A percentile compares a stretch with the other conserved stretches of the same genome.
Evolutionary conservation across 2,797 vertebrate genomes (phyloP).

Genomic region (Phylloscopus collybita): DNA sequence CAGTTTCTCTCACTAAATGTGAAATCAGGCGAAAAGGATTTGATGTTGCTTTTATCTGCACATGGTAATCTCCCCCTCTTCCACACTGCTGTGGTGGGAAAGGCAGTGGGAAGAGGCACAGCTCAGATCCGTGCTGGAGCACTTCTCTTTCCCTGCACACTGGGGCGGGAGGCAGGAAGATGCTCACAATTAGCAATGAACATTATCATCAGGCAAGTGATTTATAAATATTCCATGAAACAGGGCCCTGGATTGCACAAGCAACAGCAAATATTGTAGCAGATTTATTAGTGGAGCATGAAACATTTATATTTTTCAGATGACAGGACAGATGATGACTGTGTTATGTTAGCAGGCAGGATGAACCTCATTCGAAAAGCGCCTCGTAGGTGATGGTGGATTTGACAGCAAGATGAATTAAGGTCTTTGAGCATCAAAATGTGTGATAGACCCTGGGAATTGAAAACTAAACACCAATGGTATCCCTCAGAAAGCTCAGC

Average conservation of each 20-base stretch:
- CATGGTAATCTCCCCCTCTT: background rate
- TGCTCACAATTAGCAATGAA: constrained; percentile 62
- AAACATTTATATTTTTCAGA: constrained; percentile 68
- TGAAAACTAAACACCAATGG: constrained; percentile 28
- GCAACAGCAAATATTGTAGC: constrained; percentile 55
- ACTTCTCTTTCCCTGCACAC: background rate
- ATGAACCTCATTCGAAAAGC: constrained; percentile 65
- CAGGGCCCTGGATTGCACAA: background rate
- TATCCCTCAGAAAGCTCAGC: constrained; percentile 50
- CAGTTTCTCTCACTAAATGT: background rate
- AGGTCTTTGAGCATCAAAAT: constrained; percentile 39
- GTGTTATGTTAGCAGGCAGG: constrained; percentile 60
- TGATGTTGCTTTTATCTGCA: background rate
- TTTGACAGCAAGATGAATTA: constrained; percentile 69
- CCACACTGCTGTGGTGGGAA: background rate
- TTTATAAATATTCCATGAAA: constrained; percentile 71
- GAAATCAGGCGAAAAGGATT: background rate
- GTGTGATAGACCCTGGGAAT: constrained; percentile 59
- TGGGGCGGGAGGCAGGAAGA: background rate
- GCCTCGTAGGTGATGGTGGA: constrained; percentile 31
- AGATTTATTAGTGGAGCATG: constrained; percentile 69
- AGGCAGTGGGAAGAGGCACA: background rate
- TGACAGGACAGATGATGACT: constrained; percentile 73
- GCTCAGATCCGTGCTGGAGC: background rate
- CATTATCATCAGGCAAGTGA: constrained; percentile 50